Conservation (phyloP, 2,888 invertebrate species). For the Capitulum mitella region DNA sequence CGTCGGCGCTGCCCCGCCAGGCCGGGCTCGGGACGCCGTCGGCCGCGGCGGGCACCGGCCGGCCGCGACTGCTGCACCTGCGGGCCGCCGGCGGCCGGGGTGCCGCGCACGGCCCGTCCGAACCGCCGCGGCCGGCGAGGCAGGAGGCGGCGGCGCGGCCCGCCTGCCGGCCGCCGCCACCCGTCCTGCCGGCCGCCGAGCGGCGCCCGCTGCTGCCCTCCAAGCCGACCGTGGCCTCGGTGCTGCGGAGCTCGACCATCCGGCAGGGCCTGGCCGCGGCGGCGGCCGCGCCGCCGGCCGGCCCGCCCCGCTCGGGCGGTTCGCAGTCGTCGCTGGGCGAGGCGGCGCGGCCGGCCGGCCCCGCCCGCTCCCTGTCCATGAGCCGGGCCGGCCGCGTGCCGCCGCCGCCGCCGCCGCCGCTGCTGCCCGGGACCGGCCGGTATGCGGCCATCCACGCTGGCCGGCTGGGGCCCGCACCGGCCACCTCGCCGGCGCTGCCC, state of each 20-base stretch:
- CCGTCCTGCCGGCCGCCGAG: neutral
- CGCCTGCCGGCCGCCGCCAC: neutral
- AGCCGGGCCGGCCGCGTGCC: neutral
- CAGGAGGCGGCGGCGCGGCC: neutral
- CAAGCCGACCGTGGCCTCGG: slow-evolving; percentile 5
- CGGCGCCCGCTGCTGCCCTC: neutral
- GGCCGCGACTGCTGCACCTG: neutral
- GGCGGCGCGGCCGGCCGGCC: neutral
- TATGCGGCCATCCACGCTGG: neutral
- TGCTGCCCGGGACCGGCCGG: neutral
- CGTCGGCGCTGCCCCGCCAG: neutral
- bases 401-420: neutral
- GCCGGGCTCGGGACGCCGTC: neutral
- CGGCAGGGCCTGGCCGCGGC: neutral
- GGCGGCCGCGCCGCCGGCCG: neutral
- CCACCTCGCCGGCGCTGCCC: neutral
- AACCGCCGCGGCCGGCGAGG: neutral
- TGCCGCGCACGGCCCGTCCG: too few relatives aligned
- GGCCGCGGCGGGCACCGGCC: neutral
- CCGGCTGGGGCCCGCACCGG: neutral
- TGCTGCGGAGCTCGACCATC: neutral
- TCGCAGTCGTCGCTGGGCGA: neutral
- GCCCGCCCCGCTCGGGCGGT: neutral
- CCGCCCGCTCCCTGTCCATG: neutral
- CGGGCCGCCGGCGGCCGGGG: neutral